Evolutionary conservation across 2,888 invertebrate genomes (phyloP).

Genomic region (Diarsia dahlii): DNA sequence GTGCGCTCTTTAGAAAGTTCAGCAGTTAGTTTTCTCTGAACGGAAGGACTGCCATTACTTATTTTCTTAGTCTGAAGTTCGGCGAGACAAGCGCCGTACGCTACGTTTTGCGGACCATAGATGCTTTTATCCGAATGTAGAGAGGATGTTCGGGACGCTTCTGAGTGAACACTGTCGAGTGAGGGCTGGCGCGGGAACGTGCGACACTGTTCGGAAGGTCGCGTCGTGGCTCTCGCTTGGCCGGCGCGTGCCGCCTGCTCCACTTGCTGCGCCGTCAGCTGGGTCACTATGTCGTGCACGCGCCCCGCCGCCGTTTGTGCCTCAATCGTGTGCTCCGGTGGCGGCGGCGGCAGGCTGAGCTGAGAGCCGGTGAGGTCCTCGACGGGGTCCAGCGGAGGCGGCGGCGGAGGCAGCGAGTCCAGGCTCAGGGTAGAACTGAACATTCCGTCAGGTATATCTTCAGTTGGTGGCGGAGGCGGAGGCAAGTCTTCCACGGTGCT

Average conservation of each 20-base stretch:
- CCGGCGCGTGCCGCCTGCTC: slow-evolving; percentile 82
- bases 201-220: slow-evolving; percentile 80
- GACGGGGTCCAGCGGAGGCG: slow-evolving; percentile 92
- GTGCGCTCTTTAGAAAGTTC: slow-evolving; percentile 86
- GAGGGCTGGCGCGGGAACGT: slow-evolving; percentile 90
- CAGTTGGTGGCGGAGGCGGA: slow-evolving; percentile 93
- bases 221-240: slow-evolving; percentile 81
- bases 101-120: slow-evolving; percentile 80
- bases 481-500: slow-evolving; percentile 88
- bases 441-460: slow-evolving; percentile 88
- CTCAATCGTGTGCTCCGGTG: slow-evolving; percentile 89
- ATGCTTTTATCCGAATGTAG: slow-evolving; percentile 85
- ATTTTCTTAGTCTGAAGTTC: slow-evolving; percentile 90
- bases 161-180: slow-evolving; percentile 89
- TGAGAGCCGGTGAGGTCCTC: slow-evolving; percentile 93
- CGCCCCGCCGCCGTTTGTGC: slow-evolving; percentile 79
- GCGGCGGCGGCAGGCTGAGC: slow-evolving; percentile 94
- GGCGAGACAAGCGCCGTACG: slow-evolving; percentile 89
- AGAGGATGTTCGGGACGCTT: slow-evolving; percentile 86
- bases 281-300: slow-evolving; percentile 85
- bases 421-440: slow-evolving; percentile 94
- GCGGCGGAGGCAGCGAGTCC: slow-evolving; percentile 95
- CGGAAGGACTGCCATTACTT: slow-evolving; percentile 81
- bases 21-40: slow-evolving; percentile 80
- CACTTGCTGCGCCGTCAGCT: slow-evolving; percentile 83